Evolutionary conservation across 2,888 invertebrate genomes (phyloP).

Genomic region (Prionchulus punctatus): DNA sequence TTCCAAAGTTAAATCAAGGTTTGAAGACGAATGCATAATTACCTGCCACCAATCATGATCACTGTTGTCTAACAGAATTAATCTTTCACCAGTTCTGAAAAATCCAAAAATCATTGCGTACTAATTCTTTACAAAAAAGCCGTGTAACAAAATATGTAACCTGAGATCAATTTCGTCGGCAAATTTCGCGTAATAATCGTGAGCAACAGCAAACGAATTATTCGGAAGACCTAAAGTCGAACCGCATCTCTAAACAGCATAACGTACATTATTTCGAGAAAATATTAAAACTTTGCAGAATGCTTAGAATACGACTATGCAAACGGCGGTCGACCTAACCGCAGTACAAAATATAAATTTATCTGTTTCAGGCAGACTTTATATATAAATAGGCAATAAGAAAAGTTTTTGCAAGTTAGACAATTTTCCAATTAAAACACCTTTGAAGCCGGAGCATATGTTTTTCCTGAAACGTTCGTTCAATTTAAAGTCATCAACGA

Average conservation of each 20-base stretch:
- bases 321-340: too few relatives aligned
- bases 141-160: not conserved
- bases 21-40: not conserved
- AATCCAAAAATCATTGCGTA: constrained; percentile 13
- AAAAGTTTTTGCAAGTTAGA: too few relatives aligned
- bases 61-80: constrained; percentile 79
- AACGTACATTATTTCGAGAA: too few relatives aligned
- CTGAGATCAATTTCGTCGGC: constrained; percentile 71
- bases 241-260: not conserved
- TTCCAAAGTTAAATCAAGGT: not conserved
- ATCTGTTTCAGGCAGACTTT: too few relatives aligned
- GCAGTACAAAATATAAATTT: too few relatives aligned
- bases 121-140: not conserved
- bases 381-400: too few relatives aligned
- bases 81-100: constrained; percentile 59
- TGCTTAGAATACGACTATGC: too few relatives aligned
- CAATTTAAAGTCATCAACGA: too few relatives aligned
- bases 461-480: too few relatives aligned
- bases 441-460: too few relatives aligned
- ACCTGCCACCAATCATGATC: constrained; percentile 86
- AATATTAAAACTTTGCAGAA: too few relatives aligned
- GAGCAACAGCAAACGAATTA: constrained; percentile 65
- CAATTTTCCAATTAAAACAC: too few relatives aligned
- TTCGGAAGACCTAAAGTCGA: not conserved
- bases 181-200: constrained; percentile 84